These are phyloP conservation scores for Acanthosepion lycidas DNA, from an alignment of 2,888 invertebrate genomes.

Conservation along the genomic window DNA sequence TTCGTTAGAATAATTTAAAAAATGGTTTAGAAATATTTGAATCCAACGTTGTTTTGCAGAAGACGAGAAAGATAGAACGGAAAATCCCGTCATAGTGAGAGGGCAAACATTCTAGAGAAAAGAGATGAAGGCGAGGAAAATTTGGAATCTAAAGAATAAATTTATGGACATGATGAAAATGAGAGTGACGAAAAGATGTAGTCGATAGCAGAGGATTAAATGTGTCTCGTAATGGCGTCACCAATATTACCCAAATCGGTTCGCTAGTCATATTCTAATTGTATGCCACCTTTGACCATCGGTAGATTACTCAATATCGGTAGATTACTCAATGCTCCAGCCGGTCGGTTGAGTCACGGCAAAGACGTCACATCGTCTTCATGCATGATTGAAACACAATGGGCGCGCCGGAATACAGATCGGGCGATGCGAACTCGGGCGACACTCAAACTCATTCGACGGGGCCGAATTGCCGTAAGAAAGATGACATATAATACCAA, in stretches of 20 bases:
- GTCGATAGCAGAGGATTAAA: neutral
- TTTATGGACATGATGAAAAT: too few relatives aligned
- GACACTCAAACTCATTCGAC: neutral
- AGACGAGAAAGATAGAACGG: too few relatives aligned
- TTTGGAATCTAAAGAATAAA: too few relatives aligned
- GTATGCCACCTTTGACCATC: neutral
- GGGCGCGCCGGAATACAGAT: neutral
- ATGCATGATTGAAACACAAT: neutral
- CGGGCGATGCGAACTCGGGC: neutral
- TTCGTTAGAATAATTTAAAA: too few relatives aligned
- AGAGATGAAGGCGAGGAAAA: too few relatives aligned
- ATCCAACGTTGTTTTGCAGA: too few relatives aligned
- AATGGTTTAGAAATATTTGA: too few relatives aligned
- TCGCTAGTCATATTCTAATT: constrained; percentile 33
- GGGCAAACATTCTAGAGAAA: too few relatives aligned
- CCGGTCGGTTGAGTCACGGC: neutral
- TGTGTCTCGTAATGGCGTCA: neutral
- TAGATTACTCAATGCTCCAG: neutral
- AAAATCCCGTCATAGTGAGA: too few relatives aligned
- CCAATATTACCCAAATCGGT: neutral
- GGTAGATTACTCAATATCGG: neutral
- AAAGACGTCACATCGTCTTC: neutral
- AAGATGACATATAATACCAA: constrained; percentile 33
- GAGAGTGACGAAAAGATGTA: too few relatives aligned
- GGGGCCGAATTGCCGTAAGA: constrained; percentile 11